Conservation (phyloP, 30 jellyfish, hydroid and myxozoan genomes). For the Nemopilema nomurai region DNA sequence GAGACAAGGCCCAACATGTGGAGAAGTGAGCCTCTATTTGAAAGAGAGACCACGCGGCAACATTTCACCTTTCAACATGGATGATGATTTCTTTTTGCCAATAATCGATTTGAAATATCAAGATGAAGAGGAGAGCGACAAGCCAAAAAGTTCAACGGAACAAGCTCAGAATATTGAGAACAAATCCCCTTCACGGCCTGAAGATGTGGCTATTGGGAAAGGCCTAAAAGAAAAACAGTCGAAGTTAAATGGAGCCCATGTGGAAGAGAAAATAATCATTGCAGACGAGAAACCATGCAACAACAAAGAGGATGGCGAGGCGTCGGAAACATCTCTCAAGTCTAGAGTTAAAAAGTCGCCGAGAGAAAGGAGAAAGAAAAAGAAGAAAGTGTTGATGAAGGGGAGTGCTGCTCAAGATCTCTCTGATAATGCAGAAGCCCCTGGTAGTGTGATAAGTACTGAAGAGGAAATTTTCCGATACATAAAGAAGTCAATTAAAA, state of each 20-base stretch:
- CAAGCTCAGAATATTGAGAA: neutral
- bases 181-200: neutral
- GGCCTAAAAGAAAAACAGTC: neutral
- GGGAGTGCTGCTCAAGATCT: neutral
- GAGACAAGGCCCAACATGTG: neutral
- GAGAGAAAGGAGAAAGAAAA: neutral
- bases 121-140: neutral
- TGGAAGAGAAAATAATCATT: neutral
- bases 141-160: neutral
- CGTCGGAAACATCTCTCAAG: neutral
- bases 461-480: neutral
- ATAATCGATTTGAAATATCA: neutral
- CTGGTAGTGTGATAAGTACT: neutral
- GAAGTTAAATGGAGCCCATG: neutral
- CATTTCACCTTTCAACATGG: slow-evolving; percentile 8
- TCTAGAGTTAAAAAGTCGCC: neutral
- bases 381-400: neutral
- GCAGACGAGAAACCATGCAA: neutral
- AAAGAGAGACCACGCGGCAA: neutral
- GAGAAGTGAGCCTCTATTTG: neutral
- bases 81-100: slow-evolving; percentile 51
- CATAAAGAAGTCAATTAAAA: slow-evolving; percentile 23
- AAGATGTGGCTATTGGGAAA: neutral
- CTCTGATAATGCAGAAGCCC: neutral
- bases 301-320: neutral